phyloP scores from a whole-genome alignment of 2,113 vertebrate genomes.

The Neotragus moschatus region DNA sequence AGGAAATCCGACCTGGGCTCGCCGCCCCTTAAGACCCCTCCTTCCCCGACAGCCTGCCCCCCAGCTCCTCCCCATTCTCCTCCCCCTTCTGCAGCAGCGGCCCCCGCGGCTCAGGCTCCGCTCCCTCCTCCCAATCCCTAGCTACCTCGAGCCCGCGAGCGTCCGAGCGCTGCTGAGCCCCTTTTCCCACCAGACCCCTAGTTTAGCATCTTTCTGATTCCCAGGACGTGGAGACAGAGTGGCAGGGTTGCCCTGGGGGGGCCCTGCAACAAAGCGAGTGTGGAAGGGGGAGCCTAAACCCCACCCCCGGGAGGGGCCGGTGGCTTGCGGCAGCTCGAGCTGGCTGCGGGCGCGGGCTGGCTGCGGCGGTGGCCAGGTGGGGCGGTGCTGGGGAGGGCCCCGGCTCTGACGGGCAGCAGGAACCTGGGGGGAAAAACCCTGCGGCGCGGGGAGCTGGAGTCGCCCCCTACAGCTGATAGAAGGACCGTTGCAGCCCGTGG shows the following conservation, averaged over 20 bases:
- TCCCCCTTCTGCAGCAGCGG: conserved; percentile 59
- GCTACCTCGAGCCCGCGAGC: neutral
- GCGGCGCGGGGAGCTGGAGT: neutral
- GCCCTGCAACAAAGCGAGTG: neutral
- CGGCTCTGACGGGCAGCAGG: neutral
- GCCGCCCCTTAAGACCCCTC: conserved; percentile 69
- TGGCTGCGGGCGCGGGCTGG: neutral
- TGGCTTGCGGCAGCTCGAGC: neutral
- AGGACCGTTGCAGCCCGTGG: neutral
- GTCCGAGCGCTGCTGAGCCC: neutral
- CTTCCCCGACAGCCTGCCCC: conserved; percentile 67
- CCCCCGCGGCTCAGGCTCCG: conserved; percentile 30
- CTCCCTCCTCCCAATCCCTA: neutral
- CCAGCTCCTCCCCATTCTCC: conserved; percentile 74
- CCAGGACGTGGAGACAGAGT: neutral
- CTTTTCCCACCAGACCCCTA: neutral
- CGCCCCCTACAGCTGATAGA: neutral
- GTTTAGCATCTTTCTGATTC: neutral
- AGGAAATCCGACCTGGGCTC: conserved; percentile 52
- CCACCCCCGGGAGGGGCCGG: neutral
- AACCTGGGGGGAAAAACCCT: neutral
- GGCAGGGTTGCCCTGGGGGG: too few species aligned
- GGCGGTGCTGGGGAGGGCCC: neutral
- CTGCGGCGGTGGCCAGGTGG: conserved; percentile 43
- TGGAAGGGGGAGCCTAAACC: neutral